These are phyloP conservation scores for Erynnis tages DNA, from an alignment of 2,888 invertebrate genomes.

Conservation along the genomic window DNA sequence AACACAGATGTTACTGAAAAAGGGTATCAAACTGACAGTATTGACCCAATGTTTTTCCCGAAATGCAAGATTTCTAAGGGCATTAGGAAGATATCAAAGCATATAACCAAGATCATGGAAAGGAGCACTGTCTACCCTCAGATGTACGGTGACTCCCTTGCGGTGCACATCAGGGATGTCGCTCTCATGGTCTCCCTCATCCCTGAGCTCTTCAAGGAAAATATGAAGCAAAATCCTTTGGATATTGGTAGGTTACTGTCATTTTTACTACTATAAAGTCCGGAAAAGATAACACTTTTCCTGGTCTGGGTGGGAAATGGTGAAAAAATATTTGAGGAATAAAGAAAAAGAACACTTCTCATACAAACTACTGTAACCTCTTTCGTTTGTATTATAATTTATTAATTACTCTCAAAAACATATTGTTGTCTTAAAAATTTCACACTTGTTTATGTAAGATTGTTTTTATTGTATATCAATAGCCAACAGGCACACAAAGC, in stretches of 20 bases:
- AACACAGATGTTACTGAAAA: constrained; percentile 51
- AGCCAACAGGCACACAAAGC: no score
- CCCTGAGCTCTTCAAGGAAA: constrained; percentile 66
- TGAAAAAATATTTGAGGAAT: no score
- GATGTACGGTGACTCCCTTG: constrained; percentile 59
- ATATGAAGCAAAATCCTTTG: constrained; percentile 64
- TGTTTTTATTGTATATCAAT: no score
- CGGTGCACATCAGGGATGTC: constrained; percentile 64
- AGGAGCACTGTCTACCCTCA: constrained; percentile 64
- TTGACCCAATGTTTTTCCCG: constrained; percentile 64
- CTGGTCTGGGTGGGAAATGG: no score
- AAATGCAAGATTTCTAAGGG: constrained; percentile 70
- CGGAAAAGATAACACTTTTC: no score
- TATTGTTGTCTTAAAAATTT: no score
- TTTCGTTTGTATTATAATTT: no score
- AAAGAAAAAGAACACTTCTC: no score
- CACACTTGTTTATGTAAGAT: no score
- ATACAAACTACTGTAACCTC: no score
- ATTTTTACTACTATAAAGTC: not conserved
- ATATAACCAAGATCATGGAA: constrained; percentile 67
- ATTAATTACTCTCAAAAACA: no score
- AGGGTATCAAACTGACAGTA: constrained; percentile 52
- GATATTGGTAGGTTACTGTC: constrained; percentile 64
- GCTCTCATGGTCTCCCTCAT: constrained; percentile 69
- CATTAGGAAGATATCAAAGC: constrained; percentile 59